Conservation (phyloP, 2,888 invertebrate species). For the Amiota communis region DNA sequence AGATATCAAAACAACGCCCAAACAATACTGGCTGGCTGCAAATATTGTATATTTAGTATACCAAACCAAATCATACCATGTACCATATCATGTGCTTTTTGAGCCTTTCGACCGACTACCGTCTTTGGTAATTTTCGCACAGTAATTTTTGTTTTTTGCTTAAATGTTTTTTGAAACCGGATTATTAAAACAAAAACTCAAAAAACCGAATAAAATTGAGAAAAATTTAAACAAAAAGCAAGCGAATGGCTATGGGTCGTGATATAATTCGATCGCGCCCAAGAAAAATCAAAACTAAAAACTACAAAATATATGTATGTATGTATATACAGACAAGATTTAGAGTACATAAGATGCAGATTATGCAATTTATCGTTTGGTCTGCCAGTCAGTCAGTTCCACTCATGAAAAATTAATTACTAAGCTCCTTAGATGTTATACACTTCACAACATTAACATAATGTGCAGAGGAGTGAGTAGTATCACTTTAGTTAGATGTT, state of each 20-base stretch:
- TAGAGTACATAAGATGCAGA: constrained; percentile 4
- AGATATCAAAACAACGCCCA: constrained; percentile 1
- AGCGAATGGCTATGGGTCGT: constrained; percentile 30
- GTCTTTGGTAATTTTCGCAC: neutral
- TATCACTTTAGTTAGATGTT: too few relatives aligned
- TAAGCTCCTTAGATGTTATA: neutral
- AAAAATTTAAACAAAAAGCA: constrained; percentile 5
- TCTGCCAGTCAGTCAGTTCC: neutral
- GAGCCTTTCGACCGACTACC: neutral
- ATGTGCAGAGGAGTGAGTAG: too few relatives aligned
- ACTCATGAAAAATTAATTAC: constrained; percentile 19
- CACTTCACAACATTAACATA: too few relatives aligned
- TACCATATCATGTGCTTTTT: neutral
- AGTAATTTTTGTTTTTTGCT: constrained; percentile 23
- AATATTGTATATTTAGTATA: neutral
- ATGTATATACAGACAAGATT: neutral
- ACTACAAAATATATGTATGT: neutral
- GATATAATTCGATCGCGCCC: constrained; percentile 46
- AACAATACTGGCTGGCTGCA: neutral
- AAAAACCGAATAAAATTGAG: neutral
- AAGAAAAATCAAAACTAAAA: neutral
- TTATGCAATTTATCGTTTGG: constrained; percentile 47
- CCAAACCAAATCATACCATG: neutral
- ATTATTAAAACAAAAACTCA: constrained; percentile 33
- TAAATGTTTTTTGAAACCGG: constrained; percentile 34